These are phyloP conservation scores for Syngnathus scovelli DNA, from an alignment of 2,113 vertebrate genomes.

Conservation along the genomic window DNA sequence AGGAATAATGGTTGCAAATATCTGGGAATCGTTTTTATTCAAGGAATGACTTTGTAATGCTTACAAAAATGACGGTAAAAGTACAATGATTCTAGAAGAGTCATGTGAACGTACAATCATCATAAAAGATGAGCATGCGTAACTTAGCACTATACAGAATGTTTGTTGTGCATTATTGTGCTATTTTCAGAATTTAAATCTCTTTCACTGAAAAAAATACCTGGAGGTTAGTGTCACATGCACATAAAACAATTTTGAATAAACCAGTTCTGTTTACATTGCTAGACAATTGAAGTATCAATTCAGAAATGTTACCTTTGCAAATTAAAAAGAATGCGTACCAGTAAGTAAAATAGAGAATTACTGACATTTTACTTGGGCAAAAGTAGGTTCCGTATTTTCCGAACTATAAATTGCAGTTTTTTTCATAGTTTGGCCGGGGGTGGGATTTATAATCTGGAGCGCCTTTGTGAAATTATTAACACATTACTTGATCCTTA, in stretches of 20 bases:
- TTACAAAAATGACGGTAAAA: background rate
- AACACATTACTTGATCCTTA: too few relatives aligned
- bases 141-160: background rate
- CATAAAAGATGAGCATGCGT: background rate
- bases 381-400: background rate
- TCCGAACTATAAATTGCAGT: too few relatives aligned
- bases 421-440: too few relatives aligned
- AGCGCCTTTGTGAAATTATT: too few relatives aligned
- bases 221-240: background rate
- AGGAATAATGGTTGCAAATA: background rate
- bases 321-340: background rate
- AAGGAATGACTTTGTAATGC: background rate
- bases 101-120: constrained; percentile 26
- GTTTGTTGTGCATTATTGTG: background rate
- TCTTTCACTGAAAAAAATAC: constrained; percentile 11
- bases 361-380: background rate
- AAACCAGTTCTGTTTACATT: background rate
- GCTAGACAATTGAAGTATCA: constrained; percentile 7
- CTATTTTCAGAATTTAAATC: constrained; percentile 7
- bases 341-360: background rate
- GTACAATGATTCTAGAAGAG: background rate
- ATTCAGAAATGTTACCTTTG: background rate
- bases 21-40: background rate
- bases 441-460: too few relatives aligned
- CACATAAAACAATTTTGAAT: background rate